Conservation (phyloP, 2,113 vertebrate genomes). For the Cyprinodon brontotheroides region DNA sequence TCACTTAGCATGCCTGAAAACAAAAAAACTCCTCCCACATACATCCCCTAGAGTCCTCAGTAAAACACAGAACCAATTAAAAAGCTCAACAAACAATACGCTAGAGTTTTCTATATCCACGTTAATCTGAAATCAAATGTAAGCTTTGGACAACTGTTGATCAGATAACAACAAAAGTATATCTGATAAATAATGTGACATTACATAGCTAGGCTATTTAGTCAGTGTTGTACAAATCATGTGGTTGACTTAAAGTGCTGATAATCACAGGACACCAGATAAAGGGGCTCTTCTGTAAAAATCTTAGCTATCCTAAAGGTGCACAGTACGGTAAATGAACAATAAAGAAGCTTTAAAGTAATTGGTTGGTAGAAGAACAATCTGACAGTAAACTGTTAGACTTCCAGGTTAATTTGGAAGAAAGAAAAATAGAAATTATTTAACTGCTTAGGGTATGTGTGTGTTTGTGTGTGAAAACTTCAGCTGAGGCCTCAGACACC, state of each 20-base stretch:
- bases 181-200: conserved; percentile 8
- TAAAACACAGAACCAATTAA: conserved; percentile 1
- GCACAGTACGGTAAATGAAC: conserved; percentile 45
- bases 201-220: conserved; percentile 28
- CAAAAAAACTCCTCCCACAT: not conserved
- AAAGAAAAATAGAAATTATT: conserved; percentile 18
- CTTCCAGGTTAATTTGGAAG: conserved; percentile 2
- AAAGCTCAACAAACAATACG: conserved; percentile 11
- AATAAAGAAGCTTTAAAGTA: conserved; percentile 35
- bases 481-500: conserved; percentile 9
- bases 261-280: conserved; percentile 66
- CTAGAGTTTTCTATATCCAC: conserved; percentile 7
- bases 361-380: conserved; percentile 1
- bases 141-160: not conserved
- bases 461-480: not conserved
- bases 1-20: conserved; percentile 20
- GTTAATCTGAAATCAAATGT: not conserved
- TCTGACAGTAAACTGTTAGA: not conserved
- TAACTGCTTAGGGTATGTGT: not conserved
- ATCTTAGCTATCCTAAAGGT: conserved; percentile 63
- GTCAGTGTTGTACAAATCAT: conserved; percentile 38
- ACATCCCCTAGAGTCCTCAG: conserved; percentile 6
- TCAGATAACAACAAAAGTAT: conserved; percentile 4
- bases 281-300: conserved; percentile 38
- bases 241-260: conserved; percentile 54